Conservation (phyloP, 2,888 invertebrate species). For the Clanis bilineata region DNA sequence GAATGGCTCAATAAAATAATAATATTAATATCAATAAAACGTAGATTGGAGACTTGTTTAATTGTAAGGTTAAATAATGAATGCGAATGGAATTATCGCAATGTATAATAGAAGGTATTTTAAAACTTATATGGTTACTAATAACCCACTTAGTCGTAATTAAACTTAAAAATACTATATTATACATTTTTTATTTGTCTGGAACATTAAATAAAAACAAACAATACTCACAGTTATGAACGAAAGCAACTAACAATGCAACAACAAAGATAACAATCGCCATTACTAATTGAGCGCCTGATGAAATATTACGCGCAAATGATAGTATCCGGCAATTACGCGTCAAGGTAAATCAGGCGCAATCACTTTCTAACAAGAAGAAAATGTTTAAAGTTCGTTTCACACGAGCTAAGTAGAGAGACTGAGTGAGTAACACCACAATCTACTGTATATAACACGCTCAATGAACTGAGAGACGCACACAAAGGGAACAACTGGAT, state of each 20-base stretch:
- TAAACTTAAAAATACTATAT: too few relatives aligned
- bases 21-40: too few relatives aligned
- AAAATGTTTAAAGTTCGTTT: constrained; percentile 7
- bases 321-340: constrained; percentile 4
- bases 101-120: too few relatives aligned
- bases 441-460: constrained; percentile 17
- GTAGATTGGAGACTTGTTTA: too few relatives aligned
- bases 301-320: constrained; percentile 26
- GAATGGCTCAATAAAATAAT: too few relatives aligned
- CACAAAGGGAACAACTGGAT: constrained; percentile 51
- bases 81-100: too few relatives aligned
- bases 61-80: too few relatives aligned
- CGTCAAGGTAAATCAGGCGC: neutral
- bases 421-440: constrained; percentile 2
- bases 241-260: neutral
- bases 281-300: constrained; percentile 32
- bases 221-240: neutral
- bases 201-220: neutral
- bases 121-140: too few relatives aligned
- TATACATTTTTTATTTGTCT: neutral
- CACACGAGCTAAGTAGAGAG: constrained; percentile 1
- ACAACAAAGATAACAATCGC: neutral
- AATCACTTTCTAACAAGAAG: neutral
- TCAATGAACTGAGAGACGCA: constrained; percentile 9
- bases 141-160: too few relatives aligned